These are phyloP conservation scores for Pogona vitticeps DNA, from an alignment of 2,113 vertebrate species.

Conservation along the genomic window DNA sequence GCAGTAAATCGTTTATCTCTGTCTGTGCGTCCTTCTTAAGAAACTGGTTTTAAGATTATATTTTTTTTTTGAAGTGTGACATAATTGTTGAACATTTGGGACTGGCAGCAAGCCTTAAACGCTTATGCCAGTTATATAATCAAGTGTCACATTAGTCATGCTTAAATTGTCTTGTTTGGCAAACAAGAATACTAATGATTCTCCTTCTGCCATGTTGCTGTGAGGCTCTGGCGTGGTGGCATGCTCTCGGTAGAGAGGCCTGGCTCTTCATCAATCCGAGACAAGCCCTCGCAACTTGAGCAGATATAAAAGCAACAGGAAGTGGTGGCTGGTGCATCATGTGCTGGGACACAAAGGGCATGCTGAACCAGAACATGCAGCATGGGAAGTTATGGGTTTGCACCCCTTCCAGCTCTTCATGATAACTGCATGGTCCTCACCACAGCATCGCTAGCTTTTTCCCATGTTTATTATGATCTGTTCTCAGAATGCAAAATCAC, in stretches of 20 bases:
- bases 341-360: too few relatives aligned
- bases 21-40: neutral
- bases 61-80: too few relatives aligned
- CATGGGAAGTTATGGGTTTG: too few relatives aligned
- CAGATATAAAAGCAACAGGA: neutral
- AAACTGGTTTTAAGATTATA: neutral
- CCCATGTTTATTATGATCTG: neutral
- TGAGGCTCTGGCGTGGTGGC: neutral
- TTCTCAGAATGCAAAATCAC: neutral
- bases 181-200: slow-evolving; percentile 27
- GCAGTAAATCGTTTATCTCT: neutral
- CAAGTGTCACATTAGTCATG: slow-evolving; percentile 4
- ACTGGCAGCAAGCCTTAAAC: neutral
- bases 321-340: neutral
- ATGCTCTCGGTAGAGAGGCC: neutral
- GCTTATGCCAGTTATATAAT: slow-evolving; percentile 16
- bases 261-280: neutral
- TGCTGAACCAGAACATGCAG: neutral
- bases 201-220: neutral
- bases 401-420: too few relatives aligned
- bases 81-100: slow-evolving; percentile 22
- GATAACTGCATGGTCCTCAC: too few relatives aligned
- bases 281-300: too few relatives aligned
- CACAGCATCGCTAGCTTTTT: neutral
- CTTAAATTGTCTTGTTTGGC: slow-evolving; percentile 9